Evolutionary conservation across 2,797 vertebrate species (phyloP).

Genomic region (Rhabdophis nuchalis): DNA sequence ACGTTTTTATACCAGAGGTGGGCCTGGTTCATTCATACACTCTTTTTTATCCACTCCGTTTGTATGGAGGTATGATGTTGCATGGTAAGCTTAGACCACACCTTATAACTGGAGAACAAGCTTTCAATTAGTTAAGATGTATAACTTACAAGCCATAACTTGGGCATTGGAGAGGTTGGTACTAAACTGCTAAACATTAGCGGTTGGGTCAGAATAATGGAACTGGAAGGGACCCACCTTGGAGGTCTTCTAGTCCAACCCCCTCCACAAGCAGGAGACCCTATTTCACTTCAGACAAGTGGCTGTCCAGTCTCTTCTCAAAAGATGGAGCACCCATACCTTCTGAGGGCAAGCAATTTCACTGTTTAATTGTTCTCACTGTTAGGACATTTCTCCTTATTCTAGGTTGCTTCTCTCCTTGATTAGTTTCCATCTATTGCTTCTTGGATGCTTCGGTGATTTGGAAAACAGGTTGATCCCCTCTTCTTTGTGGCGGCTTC

Average conservation of each 20-base stretch:
- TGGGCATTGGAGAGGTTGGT: background rate
- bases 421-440: background rate
- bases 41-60: background rate
- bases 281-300: background rate
- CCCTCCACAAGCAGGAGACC: background rate
- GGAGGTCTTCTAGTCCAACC: background rate
- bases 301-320: background rate
- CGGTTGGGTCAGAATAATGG: background rate
- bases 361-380: background rate
- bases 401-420: background rate
- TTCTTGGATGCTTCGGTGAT: background rate
- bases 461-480: background rate
- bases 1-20: background rate
- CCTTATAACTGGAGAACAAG: background rate
- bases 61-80: rapidly evolving
- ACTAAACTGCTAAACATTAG: background rate
- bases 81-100: background rate
- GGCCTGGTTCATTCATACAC: background rate
- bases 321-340: background rate
- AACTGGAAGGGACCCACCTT: background rate
- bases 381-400: background rate
- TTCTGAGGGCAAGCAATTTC: background rate
- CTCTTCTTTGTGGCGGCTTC: background rate
- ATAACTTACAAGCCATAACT: background rate
- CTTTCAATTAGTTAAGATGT: background rate